These are phyloP conservation scores for Petromus typicus DNA, from an alignment of 2,113 vertebrate genomes.

Conservation along the genomic window DNA sequence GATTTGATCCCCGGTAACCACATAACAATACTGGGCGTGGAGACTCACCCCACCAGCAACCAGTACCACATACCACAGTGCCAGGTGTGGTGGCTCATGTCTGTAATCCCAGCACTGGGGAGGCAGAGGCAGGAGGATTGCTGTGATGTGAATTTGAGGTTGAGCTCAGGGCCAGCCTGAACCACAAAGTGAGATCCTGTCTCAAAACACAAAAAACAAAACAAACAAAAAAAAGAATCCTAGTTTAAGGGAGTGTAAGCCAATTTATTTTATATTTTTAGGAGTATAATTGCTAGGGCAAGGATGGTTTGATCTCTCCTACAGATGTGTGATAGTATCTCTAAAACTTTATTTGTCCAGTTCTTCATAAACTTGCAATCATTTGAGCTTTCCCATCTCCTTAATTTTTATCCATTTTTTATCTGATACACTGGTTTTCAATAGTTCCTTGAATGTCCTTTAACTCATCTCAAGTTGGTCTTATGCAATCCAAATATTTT, in stretches of 20 bases:
- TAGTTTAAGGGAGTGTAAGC: not conserved
- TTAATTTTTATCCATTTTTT: not conserved
- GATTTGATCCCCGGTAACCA: no score
- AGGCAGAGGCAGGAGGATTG: no score
- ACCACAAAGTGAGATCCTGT: no score
- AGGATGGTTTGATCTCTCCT: not conserved
- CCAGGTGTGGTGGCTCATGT: no score
- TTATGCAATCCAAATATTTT: not conserved
- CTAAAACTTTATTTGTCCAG: not conserved
- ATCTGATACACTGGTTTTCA: not conserved
- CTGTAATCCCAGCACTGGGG: no score
- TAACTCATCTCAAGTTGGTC: not conserved
- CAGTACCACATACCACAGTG: no score
- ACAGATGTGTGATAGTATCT: not conserved
- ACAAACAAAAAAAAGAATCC: no score
- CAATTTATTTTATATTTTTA: not conserved
- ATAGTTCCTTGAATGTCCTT: not conserved
- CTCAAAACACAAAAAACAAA: no score
- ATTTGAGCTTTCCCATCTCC: not conserved
- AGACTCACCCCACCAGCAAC: no score
- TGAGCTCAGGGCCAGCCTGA: no score
- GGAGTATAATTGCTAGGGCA: not conserved
- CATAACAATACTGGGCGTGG: no score
- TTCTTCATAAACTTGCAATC: not conserved
- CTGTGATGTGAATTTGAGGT: no score